Base-by-base conservation (phyloP, 1,140 invertebrate species). In the Apis cerana region DNA sequence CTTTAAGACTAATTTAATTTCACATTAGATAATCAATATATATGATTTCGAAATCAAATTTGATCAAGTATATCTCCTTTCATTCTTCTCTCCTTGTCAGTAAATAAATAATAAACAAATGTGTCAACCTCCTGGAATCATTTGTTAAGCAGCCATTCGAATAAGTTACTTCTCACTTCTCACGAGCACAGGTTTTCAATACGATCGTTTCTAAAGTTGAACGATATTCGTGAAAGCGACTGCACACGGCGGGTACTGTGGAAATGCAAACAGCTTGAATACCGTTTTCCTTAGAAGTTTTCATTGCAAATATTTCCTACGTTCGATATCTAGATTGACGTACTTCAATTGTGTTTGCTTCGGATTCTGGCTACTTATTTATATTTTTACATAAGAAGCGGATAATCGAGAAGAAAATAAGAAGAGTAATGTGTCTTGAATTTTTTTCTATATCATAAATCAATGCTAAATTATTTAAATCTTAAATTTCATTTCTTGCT, bases 181-280 rank as follows among this genome's bases (percentile, higher is more conserved):
- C 69, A 13, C 23, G 27, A 62, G 62, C 48, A 69, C 62, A 67
- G 80, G 65, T 85, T 71, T 61, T 33, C 65, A 54, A 13, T 56
- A 23, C 67, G 48, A 69, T 80, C 43, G 67, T 8, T 48, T 56
- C 80, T 43, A 85, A 68, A 83, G 85, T 86, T 87, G 65, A 65
- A 54, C 76, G 76, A 84, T 86, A 87, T 83, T 76, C 72, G 61
- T 59, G 67, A 50, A 80, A 27, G n/a, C 75, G 11, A 59, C 19
- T 61, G 74, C 85, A 48, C 23, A 19, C 58, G 15, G 68, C 52
- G 50, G 67, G 50, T 52, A 27, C 52, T 50, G 52, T 62, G 72
- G 86, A 80, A 87, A 84, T 59, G 72, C 72, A 86, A 87, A 87
- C 61, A 85, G 54, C 68, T 50, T 23, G 85, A 56, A 52, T 80